Conservation (phyloP, 2,797 vertebrate genomes). For the Onychomys leucogaster region DNA sequence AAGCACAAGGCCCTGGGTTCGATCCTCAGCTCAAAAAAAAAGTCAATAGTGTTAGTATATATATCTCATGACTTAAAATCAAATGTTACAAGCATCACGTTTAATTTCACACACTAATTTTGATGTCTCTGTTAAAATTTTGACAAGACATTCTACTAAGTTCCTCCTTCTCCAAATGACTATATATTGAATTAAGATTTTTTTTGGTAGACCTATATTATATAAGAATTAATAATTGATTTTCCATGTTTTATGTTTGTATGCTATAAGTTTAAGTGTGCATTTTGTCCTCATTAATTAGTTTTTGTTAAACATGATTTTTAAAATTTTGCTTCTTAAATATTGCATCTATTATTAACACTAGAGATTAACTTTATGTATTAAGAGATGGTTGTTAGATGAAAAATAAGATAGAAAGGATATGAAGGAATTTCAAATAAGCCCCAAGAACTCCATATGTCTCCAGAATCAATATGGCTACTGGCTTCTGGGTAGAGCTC, state of each 20-base stretch:
- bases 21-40: too few species aligned
- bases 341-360: neutral
- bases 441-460: neutral
- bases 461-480: neutral
- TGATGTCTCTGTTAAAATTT: neutral
- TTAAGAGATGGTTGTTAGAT: neutral
- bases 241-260: neutral
- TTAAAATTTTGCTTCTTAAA: neutral
- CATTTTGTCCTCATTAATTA: neutral
- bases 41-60: neutral
- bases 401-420: neutral
- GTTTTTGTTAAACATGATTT: neutral
- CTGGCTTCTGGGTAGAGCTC: neutral
- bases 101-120: neutral
- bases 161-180: neutral
- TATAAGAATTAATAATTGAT: neutral
- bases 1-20: too few species aligned
- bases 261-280: neutral
- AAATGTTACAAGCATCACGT: neutral
- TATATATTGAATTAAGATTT: neutral
- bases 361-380: neutral
- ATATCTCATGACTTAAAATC: neutral
- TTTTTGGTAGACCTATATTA: neutral
- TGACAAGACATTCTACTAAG: neutral
- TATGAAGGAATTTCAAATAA: neutral